Base-by-base conservation (phyloP, 2,888 invertebrate genomes). In the Chrysopilus asiliformis region DNA sequence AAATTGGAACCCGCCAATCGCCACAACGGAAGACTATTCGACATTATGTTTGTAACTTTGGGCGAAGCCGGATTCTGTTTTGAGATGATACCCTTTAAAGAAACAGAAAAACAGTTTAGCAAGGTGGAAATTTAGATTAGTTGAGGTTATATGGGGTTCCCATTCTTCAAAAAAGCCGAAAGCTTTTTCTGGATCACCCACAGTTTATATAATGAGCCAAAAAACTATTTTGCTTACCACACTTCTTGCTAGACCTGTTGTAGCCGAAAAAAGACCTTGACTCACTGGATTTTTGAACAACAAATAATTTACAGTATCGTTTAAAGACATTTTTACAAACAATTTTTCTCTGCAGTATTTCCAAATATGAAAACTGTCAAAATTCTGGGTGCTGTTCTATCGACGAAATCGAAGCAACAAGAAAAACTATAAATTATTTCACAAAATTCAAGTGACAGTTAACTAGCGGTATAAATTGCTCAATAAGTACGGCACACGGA, bases 281-380 rank as follows among this genome's bases (percentile, higher is more conserved):
- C 60, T 60, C 12, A 61, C 19, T 7, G 60, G 60, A 48, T 61
- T 61, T 4, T 53, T 53, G 28, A 58, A 42, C 5, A 51, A 47
- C 8, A 60, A n/a, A 43, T 60, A 61, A 34, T 53, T 51, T 4
- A 60, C 15, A 4, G 49, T 44, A 39, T 61, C 61, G 13, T 46
- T 46, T 12, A 55, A 20, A 6, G 38, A 27, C 36, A 42, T 40
- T 30, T 34, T 34, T n/a, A n/a, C n/a, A n/a, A n/a, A n/a, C n/a
- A n/a, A n/a, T n/a, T n/a, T n/a, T n/a, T n/a, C n/a, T n/a, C n/a
- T n/a, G n/a, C n/a, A n/a, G n/a, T n/a, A n/a, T n/a, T n/a, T n/a
- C n/a, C n/a, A n/a, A n/a, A n/a, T n/a, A n/a, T n/a, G n/a, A n/a
- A n/a, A n/a, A n/a, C n/a, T n/a, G n/a, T n/a, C n/a, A n/a, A n/a